Percentiles rank a stretch among this genome's conserved stretches.
phyloP scores from a whole-genome alignment of 1,140 invertebrate genomes.

The Drosophila insularis region DNA sequence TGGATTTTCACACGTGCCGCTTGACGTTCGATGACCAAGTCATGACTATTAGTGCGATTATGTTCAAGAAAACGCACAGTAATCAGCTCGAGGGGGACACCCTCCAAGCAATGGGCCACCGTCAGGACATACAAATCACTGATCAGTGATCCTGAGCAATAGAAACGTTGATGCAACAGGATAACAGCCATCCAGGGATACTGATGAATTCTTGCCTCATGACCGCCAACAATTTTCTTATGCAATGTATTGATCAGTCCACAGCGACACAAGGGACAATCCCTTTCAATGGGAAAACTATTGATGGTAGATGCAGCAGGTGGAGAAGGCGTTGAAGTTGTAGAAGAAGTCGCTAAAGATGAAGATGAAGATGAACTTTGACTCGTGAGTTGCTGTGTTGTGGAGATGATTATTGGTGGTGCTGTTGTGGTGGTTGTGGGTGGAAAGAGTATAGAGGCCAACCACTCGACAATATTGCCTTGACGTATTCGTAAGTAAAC shows the following conservation, averaged over 20 bases:
- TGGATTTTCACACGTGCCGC: slow-evolving; percentile 83
- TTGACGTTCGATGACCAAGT: slow-evolving; percentile 39
- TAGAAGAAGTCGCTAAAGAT: slow-evolving; percentile 7
- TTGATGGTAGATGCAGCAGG: background rate
- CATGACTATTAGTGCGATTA: slow-evolving; percentile 73
- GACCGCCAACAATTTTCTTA: slow-evolving; percentile 88
- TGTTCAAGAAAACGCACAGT: slow-evolving; percentile 88
- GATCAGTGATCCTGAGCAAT: slow-evolving; percentile 89
- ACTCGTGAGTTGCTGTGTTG: background rate
- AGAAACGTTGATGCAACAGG: slow-evolving; percentile 87
- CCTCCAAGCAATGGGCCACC: slow-evolving; percentile 70
- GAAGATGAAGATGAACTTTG: slow-evolving; percentile 13
- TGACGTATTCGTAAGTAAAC: background rate
- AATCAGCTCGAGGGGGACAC: slow-evolving; percentile 86
- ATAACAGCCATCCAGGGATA: slow-evolving; percentile 90
- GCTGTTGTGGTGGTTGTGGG: slow-evolving; percentile 4
- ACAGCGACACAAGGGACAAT: slow-evolving; percentile 85
- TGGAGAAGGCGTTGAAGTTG: background rate
- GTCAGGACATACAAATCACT: slow-evolving; percentile 82
- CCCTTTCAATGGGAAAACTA: slow-evolving; percentile 29
- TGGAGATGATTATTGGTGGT: background rate
- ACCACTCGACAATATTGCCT: slow-evolving; percentile 44
- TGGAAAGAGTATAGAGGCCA: slow-evolving; percentile 36
- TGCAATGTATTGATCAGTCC: slow-evolving; percentile 86
- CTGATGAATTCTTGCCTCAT: slow-evolving; percentile 86